A percentile compares a stretch with the other conserved stretches of the same genome.
Evolutionary conservation across 2,797 vertebrate genomes (phyloP).

Genomic region (Pteropus rufus): DNA sequence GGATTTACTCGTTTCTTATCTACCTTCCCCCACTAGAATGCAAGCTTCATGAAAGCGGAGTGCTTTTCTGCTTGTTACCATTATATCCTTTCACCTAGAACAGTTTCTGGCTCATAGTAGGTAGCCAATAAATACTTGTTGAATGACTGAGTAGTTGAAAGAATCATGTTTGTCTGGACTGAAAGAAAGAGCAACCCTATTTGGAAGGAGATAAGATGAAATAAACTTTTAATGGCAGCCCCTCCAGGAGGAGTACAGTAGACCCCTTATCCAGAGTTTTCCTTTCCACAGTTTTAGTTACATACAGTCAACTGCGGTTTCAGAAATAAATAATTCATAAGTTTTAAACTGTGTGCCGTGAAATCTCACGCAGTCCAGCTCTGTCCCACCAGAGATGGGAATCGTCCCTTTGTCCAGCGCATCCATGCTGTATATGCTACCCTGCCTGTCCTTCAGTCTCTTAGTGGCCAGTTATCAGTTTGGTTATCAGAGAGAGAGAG

Average conservation of each 20-base stretch:
- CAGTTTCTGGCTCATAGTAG: slow-evolving; percentile 3
- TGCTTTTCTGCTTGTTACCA: neutral
- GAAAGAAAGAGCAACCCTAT: neutral
- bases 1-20: neutral
- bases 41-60: neutral
- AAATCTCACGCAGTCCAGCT: neutral
- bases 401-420: neutral
- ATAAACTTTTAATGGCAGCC: neutral
- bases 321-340: neutral
- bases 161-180: slow-evolving; percentile 4
- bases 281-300: neutral
- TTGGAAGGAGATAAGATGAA: neutral
- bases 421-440: neutral
- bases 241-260: neutral
- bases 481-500: neutral
- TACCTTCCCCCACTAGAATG: neutral
- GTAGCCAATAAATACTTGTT: neutral
- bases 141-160: neutral
- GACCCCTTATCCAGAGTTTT: neutral
- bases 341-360: neutral
- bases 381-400: neutral
- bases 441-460: neutral
- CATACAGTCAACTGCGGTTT: neutral
- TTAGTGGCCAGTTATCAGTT: neutral
- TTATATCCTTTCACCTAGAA: neutral